Evolutionary conservation across 2,888 invertebrate species (phyloP).

Genomic region (Panopea generosa): DNA sequence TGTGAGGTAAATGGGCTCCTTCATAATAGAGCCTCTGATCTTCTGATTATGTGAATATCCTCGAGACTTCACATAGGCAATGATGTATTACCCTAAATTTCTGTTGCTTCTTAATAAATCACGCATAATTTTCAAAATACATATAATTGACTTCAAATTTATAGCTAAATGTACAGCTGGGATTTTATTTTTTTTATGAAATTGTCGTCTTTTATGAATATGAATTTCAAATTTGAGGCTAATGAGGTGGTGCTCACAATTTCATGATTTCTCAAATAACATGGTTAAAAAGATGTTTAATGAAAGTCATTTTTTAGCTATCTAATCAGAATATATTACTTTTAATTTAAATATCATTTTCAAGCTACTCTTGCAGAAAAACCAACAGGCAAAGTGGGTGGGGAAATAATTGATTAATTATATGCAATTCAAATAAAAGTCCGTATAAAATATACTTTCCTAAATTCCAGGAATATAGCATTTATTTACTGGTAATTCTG

Average conservation of each 20-base stretch:
- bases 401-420: too few species aligned
- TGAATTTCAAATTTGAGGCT: slow-evolving; percentile 1
- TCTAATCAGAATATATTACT: too few species aligned
- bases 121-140: slow-evolving; percentile 45
- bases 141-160: slow-evolving; percentile 45
- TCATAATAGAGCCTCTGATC: slow-evolving; percentile 35
- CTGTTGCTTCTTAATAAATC: slow-evolving; percentile 49
- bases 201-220: not conserved
- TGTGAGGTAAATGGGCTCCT: slow-evolving; percentile 54
- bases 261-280: too few species aligned
- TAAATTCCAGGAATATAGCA: too few species aligned
- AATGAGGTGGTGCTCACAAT: not conserved
- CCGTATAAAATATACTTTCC: too few species aligned
- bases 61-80: slow-evolving; percentile 38
- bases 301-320: too few species aligned
- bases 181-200: slow-evolving; percentile 13
- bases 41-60: slow-evolving; percentile 51
- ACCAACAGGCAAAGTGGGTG: too few species aligned
- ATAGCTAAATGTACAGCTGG: slow-evolving; percentile 38
- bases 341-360: too few species aligned
- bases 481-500: too few species aligned
- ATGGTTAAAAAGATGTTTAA: too few species aligned
- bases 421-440: too few species aligned
- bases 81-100: slow-evolving; percentile 49
- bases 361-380: too few species aligned